Percentiles rank a stretch among this genome's conserved stretches.
These are phyloP conservation scores for Melanotaenia boesemani DNA, from an alignment of 2,797 vertebrate species.

Conservation along the genomic window DNA sequence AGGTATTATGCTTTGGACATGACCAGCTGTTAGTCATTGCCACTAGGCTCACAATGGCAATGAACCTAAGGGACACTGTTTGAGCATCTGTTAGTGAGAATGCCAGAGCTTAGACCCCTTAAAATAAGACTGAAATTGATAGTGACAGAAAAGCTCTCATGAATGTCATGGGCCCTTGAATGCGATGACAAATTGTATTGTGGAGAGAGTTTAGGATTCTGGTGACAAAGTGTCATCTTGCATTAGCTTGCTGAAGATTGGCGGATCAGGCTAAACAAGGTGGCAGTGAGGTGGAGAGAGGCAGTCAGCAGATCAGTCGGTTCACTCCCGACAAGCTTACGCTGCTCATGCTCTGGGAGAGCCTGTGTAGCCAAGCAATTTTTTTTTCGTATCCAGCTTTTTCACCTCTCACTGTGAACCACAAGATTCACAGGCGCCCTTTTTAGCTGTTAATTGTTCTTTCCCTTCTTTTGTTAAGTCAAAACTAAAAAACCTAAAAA, in stretches of 20 bases:
- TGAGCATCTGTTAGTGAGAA: conserved; percentile 63
- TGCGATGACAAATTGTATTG: conserved; percentile 77
- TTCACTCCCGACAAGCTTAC: conserved; percentile 50
- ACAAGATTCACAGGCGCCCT: conserved; percentile 14
- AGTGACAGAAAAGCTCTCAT: conserved; percentile 76
- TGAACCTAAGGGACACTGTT: conserved; percentile 58
- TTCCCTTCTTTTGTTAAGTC: not conserved
- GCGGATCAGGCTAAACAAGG: conserved; percentile 74
- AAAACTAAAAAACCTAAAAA: conserved; percentile 15
- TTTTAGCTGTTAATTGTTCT: conserved; percentile 16
- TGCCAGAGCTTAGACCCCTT: conserved; percentile 55
- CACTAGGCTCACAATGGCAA: conserved; percentile 26
- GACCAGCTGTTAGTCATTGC: conserved; percentile 40
- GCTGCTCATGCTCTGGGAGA: conserved; percentile 33
- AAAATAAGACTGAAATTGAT: conserved; percentile 73
- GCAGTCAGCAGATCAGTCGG: conserved; percentile 52
- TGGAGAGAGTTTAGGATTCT: conserved; percentile 75
- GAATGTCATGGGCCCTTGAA: conserved; percentile 72
- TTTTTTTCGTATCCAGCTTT: conserved; percentile 30
- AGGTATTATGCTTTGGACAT: conserved; percentile 22
- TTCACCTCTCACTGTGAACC: conserved; percentile 11
- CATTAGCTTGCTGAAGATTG: conserved; percentile 78
- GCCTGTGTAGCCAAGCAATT: conserved; percentile 30
- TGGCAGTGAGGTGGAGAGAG: conserved; percentile 72
- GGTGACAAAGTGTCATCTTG: conserved; percentile 78